phyloP scores from a whole-genome alignment of 2,888 invertebrate genomes.

The Ormyrus thymus region DNA sequence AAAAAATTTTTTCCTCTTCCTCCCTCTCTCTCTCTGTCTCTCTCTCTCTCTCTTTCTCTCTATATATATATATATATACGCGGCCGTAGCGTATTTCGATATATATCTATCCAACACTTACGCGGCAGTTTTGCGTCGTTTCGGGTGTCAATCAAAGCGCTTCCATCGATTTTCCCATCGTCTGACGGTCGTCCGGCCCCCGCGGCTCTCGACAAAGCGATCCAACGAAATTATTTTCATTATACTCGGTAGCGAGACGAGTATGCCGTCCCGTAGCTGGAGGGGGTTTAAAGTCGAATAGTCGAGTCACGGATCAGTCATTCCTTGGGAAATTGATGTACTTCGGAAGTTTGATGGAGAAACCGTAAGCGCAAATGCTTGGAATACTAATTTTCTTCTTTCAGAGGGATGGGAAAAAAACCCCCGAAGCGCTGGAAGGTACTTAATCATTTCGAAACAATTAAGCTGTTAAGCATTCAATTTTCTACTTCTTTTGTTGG shows the following conservation, averaged over 20 bases:
- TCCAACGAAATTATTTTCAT: conserved; percentile 25
- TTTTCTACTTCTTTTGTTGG: too few relatives aligned
- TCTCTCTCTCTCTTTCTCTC: neutral
- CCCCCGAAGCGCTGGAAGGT: too few relatives aligned
- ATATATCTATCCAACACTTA: conserved; percentile 35
- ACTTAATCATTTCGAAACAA: too few relatives aligned
- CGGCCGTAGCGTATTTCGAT: neutral
- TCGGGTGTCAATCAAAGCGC: conserved; percentile 33
- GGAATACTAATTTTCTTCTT: too few relatives aligned
- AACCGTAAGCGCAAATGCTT: neutral
- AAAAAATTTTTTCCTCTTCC: conserved; percentile 19
- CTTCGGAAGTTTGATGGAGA: neutral
- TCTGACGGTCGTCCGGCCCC: neutral
- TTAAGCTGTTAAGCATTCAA: too few relatives aligned
- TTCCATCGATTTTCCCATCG: conserved; percentile 24
- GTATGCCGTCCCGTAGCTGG: neutral
- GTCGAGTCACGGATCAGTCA: conserved; percentile 7
- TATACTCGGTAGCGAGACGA: neutral
- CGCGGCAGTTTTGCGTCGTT: conserved; percentile 37
- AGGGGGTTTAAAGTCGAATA: neutral
- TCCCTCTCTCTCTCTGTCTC: neutral
- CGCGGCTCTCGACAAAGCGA: neutral
- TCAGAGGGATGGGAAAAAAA: too few relatives aligned
- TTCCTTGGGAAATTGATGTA: conserved; percentile 1
- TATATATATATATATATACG: neutral